These are phyloP conservation scores for Taphrorychus bicolor DNA, from an alignment of 2,888 invertebrate species.

Conservation along the genomic window DNA sequence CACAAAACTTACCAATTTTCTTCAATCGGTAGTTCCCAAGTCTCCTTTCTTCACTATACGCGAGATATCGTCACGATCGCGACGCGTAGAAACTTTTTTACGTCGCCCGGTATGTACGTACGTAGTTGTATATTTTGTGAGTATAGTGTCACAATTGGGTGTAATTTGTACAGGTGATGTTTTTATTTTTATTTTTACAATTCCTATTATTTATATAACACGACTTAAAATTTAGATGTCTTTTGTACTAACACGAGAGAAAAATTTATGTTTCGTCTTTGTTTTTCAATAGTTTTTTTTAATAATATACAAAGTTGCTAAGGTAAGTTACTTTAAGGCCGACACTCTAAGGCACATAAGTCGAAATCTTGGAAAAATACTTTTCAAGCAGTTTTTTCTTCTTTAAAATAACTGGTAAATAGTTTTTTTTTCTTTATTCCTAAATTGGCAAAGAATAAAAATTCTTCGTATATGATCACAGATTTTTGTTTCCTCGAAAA, in stretches of 20 bases:
- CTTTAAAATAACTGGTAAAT: constrained; percentile 45
- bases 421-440: constrained; percentile 49
- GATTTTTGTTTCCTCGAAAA: constrained; percentile 51
- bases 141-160: constrained; percentile 28
- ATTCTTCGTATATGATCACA: constrained; percentile 51
- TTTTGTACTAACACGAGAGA: constrained; percentile 41
- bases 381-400: constrained; percentile 46
- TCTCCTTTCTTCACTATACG: constrained; percentile 20
- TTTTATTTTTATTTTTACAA: constrained; percentile 32
- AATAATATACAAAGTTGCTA: constrained; percentile 57
- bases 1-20: constrained; percentile 40
- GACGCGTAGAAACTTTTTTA: constrained; percentile 11
- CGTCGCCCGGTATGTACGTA: constrained; percentile 23
- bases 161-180: constrained; percentile 32
- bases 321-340: constrained; percentile 57
- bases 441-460: constrained; percentile 48
- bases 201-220: constrained; percentile 37
- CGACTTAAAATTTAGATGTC: constrained; percentile 40
- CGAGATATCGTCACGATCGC: constrained; percentile 23
- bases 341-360: constrained; percentile 61
- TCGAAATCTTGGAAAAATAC: constrained; percentile 59
- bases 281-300: constrained; percentile 51
- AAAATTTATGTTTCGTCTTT: constrained; percentile 44
- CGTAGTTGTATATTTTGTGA: constrained; percentile 4
- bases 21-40: constrained; percentile 17